phyloP scores from a whole-genome alignment of 2,113 vertebrate species.

The Eleginops maclovinus region DNA sequence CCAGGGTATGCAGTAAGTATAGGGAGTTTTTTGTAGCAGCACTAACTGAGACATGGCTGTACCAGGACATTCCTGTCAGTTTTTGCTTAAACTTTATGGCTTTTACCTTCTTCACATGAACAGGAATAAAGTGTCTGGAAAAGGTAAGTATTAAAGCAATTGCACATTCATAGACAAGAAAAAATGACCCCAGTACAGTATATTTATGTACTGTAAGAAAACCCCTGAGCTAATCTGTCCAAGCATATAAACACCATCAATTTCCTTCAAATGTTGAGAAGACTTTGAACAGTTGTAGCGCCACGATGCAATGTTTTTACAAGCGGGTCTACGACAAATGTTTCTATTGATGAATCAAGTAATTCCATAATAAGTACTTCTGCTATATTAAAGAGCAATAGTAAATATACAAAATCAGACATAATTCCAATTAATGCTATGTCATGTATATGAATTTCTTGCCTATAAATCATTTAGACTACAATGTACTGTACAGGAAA shows the following conservation, averaged over 20 bases:
- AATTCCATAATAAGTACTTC: no score
- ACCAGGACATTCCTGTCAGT: slow-evolving; percentile 44
- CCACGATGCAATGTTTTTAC: not conserved
- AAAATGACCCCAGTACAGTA: not conserved
- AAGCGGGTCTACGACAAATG: not conserved
- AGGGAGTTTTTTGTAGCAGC: not conserved
- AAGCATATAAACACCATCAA: not conserved
- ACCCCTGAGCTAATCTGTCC: not conserved
- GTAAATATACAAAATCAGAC: no score
- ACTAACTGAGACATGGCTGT: slow-evolving; percentile 37
- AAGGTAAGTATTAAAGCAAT: not conserved
- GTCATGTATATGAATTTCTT: not conserved
- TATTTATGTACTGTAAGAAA: not conserved
- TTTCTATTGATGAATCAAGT: no score
- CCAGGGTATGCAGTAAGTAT: slow-evolving; percentile 19
- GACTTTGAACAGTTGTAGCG: not conserved
- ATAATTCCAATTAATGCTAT: not conserved
- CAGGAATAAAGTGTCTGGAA: slow-evolving; percentile 23
- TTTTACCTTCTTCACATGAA: slow-evolving; percentile 32
- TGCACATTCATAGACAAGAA: not conserved
- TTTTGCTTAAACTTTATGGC: slow-evolving; percentile 40
- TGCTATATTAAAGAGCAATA: no score
- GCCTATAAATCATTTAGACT: not conserved
- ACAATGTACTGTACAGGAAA: not conserved
- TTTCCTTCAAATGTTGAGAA: not conserved